Evolutionary conservation across 1,140 invertebrate species (phyloP), one percentile per base, ranked within the genome.

Genomic region (Acromyrmex heyeri): DNA sequence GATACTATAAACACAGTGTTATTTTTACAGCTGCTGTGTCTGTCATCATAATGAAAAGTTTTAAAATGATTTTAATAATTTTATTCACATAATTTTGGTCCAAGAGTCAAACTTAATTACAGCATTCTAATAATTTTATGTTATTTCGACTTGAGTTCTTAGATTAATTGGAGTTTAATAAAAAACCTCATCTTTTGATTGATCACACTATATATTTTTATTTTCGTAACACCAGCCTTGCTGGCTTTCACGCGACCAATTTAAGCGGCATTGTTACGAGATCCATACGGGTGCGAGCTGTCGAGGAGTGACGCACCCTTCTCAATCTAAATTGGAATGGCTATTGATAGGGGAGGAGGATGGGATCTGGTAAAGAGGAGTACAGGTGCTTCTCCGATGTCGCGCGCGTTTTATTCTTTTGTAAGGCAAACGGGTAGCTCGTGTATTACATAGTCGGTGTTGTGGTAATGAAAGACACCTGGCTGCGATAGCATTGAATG

Each of bases 361-460:
- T 21, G 0, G 21, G 34, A 82, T 48, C 53, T 7, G 30, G 34
- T 48, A 61, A 48, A 61, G 55, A 34, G 44, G 57, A 21, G 3
- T 62, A 62, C 79, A 83, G 67, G 57, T 83, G 69, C n/a, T 83
- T 7, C 53, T 73, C n/a, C 21, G 55, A 44, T 21, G 67, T 59
- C 55, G 55, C 30, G 21, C n/a, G 34, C 38, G 44, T 73, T 61
- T 83, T 75, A 83, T 83, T n/a, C 27, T 73, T 73, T 73, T 82
- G n/a, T 73, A 18, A 73, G 10, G 8, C 77, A 48, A 55, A 55
- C 48, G 30, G 67, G 18, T 21, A 83, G 69, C 8, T 24, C 21
- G 3, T 59, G 53, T 67, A 50, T 82, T 83, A 75, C 24, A 7
- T 24, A 82, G 70, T 73, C 69, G 55, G 14, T 34, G n/a, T 82